A percentile compares a stretch with the other conserved stretches of the same genome.
phyloP scores from a whole-genome alignment of 2,113 vertebrate genomes.

The Neomonachus schauinslandi region DNA sequence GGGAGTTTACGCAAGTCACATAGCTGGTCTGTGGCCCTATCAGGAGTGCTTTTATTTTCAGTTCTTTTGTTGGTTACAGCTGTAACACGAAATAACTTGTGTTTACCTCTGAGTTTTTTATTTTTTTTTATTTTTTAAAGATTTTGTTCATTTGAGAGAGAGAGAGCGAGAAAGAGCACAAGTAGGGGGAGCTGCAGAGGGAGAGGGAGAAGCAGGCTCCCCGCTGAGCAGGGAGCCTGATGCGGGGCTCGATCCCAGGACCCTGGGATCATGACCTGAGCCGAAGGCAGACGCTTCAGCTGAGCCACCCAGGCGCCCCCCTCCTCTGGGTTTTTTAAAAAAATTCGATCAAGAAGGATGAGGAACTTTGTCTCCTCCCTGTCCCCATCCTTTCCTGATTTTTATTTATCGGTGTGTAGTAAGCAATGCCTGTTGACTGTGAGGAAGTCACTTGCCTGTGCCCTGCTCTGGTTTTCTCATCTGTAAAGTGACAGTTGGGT shows the following conservation, averaged over 20 bases:
- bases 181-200: too few species aligned
- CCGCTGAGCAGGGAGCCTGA: too few species aligned
- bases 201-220: too few species aligned
- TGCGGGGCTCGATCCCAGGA: too few species aligned
- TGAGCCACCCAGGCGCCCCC: too few species aligned
- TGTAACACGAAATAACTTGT: background rate
- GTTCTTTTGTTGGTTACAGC: background rate
- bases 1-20: background rate
- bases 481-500: conserved; percentile 25
- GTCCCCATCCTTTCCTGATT: background rate
- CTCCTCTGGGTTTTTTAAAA: background rate
- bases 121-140: background rate
- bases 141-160: too few species aligned
- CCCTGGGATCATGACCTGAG: too few species aligned
- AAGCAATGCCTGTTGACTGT: background rate
- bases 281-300: too few species aligned
- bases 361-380: background rate
- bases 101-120: background rate
- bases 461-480: background rate
- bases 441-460: background rate
- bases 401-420: background rate
- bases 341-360: conserved; percentile 35
- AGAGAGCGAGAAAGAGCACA: too few species aligned
- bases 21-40: background rate
- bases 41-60: conserved; percentile 9